Conservation (phyloP, 2,797 vertebrate genomes). For the Enteromius thamalakanensis region DNA sequence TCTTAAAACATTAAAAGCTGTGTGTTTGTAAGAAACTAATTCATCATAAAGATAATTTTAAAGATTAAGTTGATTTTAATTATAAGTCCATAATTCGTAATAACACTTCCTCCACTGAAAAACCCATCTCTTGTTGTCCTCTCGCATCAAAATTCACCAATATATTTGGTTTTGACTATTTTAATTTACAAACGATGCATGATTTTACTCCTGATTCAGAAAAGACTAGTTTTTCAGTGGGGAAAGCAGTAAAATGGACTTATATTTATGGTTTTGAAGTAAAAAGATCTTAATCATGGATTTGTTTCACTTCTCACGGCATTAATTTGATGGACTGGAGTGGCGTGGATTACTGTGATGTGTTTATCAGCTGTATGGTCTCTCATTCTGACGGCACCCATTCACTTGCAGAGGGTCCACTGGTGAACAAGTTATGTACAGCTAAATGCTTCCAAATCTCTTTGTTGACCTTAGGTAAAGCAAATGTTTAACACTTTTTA, state of each 20-base stretch:
- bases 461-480: not conserved
- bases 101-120: not conserved
- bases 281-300: not conserved
- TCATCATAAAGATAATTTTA: not conserved
- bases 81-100: not conserved
- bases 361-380: not conserved
- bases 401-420: not conserved
- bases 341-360: not conserved
- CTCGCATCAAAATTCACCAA: not conserved
- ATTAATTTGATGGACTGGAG: not conserved
- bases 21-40: not conserved
- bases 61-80: not conserved
- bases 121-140: not conserved
- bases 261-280: not conserved
- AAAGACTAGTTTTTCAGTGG: not conserved
- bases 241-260: not conserved
- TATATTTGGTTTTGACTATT: not conserved
- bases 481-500: not conserved
- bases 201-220: not conserved
- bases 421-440: not conserved
- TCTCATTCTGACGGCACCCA: not conserved
- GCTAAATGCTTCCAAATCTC: not conserved
- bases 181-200: not conserved
- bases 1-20: not conserved
- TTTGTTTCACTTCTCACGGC: not conserved